Evolutionary conservation across 2,888 invertebrate species (phyloP).

Genomic region (Mechanitis mazaeus): DNA sequence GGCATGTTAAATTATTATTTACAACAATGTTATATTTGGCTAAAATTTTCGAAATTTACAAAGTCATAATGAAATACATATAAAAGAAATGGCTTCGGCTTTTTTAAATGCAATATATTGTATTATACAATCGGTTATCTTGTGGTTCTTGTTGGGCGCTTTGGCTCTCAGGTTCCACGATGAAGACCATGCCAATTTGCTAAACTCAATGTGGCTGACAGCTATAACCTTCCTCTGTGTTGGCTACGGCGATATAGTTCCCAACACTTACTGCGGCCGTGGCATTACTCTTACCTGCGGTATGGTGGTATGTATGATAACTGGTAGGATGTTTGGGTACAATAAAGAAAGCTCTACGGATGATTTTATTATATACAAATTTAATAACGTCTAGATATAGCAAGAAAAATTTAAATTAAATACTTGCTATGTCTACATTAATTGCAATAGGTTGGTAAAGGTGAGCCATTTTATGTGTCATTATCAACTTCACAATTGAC

Average conservation of each 20-base stretch:
- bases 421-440: constrained; percentile 56
- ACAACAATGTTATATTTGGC: constrained; percentile 26
- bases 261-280: constrained; percentile 99
- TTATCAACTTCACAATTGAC: constrained; percentile 43
- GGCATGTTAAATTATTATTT: constrained; percentile 57
- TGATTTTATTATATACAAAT: constrained; percentile 21
- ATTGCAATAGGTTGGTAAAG: constrained; percentile 60
- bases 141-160: constrained; percentile 75
- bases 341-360: constrained; percentile 22
- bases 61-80: constrained; percentile 8
- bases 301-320: constrained; percentile 94
- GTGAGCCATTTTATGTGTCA: constrained; percentile 76
- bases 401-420: constrained; percentile 39
- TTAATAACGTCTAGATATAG: constrained; percentile 46
- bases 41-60: constrained; percentile 13
- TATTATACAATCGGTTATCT: constrained; percentile 57
- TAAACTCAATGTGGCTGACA: constrained; percentile 99
- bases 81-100: constrained; percentile 20
- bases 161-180: constrained; percentile 93
- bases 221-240: constrained; percentile 99
- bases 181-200: constrained; percentile 98
- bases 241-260: constrained; percentile 99
- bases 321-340: constrained; percentile 58
- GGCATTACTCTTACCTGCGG: constrained; percentile 99
- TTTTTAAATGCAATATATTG: constrained; percentile 21